Evolutionary conservation across 2,797 vertebrate genomes (phyloP), one percentile per base, ranked within the genome.

Genomic region (Austrolebias charrua): DNA sequence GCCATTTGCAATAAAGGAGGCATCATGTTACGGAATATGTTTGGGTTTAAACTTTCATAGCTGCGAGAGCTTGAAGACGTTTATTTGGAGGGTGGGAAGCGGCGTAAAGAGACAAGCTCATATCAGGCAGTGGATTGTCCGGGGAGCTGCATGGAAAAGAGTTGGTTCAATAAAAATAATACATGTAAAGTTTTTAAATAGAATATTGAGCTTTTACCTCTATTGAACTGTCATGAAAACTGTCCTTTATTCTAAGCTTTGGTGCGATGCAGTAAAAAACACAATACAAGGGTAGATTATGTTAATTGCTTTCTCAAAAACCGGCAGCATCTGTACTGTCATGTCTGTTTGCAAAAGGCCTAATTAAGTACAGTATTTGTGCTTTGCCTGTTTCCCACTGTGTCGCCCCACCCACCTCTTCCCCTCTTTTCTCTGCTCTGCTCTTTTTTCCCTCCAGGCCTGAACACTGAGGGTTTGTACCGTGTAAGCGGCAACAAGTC

Each of bases 401-500:
- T 61, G 60, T 56, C 61, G 44, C 59, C 58, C 55, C 43, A 40
- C 65, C 55, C 62, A 60, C 33, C 0, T 67, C 65, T 66, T 64
- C 56, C 52, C 45, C 46, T 15, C 18, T 15, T 15, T 51, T 63
- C 55, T 67, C 65, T 76, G 57, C 59, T 51, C 50, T 76, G 29
- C 14, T 1, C 24, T 66, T 14, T 52, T 33, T 74, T 43, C 59
- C 53, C 73, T 56, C 6, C 88, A 98, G 97, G 97, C 35, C 83
- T 98, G 86, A 95, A 93, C 78, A 97, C 96, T 0, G 97, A 98
- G 80, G 97, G 96, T 38, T 94, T 98, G 79, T 98, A 98, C 59
- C 92, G 96, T 0, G 97, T 98, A 19, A 97, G 97, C 0, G 97
- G 96, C 31, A 98, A 98, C 92, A 98, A 98, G 83, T 95, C 96